A percentile compares a stretch with the other conserved stretches of the same genome.
Conservation (phyloP, 2,888 invertebrate species). For the Melanophora roralis region DNA sequence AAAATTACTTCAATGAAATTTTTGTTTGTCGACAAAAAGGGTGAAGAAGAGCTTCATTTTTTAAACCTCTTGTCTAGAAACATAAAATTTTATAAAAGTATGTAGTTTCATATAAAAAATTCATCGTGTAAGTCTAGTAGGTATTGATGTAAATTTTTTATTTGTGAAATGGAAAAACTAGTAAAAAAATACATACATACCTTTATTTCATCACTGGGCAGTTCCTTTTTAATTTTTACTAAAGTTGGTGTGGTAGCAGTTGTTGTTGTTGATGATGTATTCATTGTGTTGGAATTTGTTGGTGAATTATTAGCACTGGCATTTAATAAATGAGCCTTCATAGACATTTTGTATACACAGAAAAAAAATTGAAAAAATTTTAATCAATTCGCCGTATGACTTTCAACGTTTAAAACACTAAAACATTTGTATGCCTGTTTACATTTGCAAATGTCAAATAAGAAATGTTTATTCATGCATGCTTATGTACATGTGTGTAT, state of each 20-base stretch:
- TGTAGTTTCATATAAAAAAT: too few relatives aligned
- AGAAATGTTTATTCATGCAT: too few relatives aligned
- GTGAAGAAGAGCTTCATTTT: too few relatives aligned
- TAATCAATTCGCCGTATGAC: not conserved
- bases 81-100: too few relatives aligned
- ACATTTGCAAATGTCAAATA: not conserved
- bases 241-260: conserved; percentile 51
- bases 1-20: too few relatives aligned
- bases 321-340: conserved; percentile 78
- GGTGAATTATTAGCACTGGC: conserved; percentile 62
- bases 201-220: conserved; percentile 86
- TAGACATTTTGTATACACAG: conserved; percentile 77
- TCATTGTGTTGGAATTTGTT: conserved; percentile 56
- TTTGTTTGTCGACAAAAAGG: too few relatives aligned
- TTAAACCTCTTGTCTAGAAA: too few relatives aligned
- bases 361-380: conserved; percentile 1
- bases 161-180: too few relatives aligned
- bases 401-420: not conserved
- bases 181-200: conserved; percentile 78
- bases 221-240: conserved; percentile 82
- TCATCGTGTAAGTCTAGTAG: too few relatives aligned
- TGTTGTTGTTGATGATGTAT: conserved; percentile 52
- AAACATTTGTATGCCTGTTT: too few relatives aligned
- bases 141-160: too few relatives aligned
- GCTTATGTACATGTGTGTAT: too few relatives aligned